phyloP scores from a whole-genome alignment of 2,888 invertebrate genomes.

The Uropetala carovei region DNA sequence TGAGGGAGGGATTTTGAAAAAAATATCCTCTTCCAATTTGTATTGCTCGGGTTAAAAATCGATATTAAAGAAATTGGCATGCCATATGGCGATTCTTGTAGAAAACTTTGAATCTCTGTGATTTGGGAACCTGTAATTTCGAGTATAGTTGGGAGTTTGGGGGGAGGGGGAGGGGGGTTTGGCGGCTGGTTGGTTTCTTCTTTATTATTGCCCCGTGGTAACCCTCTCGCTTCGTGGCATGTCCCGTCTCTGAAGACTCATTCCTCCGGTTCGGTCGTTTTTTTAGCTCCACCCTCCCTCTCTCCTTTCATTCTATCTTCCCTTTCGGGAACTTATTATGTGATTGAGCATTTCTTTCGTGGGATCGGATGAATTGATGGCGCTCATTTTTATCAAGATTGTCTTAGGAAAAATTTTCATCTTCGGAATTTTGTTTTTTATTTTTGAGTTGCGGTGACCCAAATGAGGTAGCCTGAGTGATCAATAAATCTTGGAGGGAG shows the following conservation, averaged over 20 bases:
- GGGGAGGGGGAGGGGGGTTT: no score
- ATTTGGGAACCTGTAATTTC: conserved; percentile 50
- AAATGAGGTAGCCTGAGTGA: not conserved
- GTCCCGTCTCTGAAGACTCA: not conserved
- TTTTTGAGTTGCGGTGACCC: not conserved
- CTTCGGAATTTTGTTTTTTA: not conserved
- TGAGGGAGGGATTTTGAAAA: not conserved
- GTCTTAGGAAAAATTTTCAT: not conserved
- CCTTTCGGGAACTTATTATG: conserved; percentile 12
- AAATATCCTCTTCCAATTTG: conserved; percentile 55
- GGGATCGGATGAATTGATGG: not conserved
- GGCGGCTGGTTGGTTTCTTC: conserved; percentile 37
- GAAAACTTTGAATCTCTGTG: conserved; percentile 21
- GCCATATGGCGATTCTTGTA: conserved; percentile 44
- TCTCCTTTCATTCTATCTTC: not conserved
- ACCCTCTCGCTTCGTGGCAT: conserved; percentile 13
- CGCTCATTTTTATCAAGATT: conserved; percentile 16
- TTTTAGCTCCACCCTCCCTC: not conserved
- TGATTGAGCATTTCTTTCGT: not conserved
- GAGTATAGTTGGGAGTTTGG: not conserved
- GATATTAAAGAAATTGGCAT: conserved; percentile 61
- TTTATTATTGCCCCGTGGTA: conserved; percentile 42
- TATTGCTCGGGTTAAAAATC: conserved; percentile 35
- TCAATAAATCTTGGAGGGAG: not conserved
- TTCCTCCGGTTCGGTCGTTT: not conserved